Conservation (phyloP, 2,888 invertebrate genomes). For the Antitype chi region DNA sequence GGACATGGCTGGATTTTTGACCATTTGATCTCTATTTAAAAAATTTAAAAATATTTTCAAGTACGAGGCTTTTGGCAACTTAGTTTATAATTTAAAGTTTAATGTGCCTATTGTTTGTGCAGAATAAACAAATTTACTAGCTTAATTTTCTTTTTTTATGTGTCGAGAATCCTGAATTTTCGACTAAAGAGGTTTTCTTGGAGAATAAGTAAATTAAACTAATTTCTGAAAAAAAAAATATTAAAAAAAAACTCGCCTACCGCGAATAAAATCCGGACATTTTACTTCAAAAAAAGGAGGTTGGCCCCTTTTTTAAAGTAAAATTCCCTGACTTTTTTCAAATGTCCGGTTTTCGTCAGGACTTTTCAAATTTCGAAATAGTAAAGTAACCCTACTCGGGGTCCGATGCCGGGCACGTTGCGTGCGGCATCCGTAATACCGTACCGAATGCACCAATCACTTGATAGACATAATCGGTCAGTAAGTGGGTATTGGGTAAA, state of each 20-base stretch:
- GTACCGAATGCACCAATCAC: conserved; percentile 52
- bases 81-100: neutral
- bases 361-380: neutral
- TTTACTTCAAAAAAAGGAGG: too few species aligned
- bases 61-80: neutral
- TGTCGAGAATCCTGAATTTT: neutral
- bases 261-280: too few species aligned
- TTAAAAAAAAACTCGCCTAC: neutral
- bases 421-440: conserved; percentile 61
- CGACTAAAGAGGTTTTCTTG: too few species aligned
- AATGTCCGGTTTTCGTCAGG: neutral
- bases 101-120: neutral
- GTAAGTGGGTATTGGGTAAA: conserved; percentile 37
- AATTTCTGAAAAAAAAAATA: neutral
- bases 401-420: conserved; percentile 58
- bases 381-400: conserved; percentile 17
- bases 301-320: too few species aligned
- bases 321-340: neutral
- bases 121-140: neutral
- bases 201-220: too few species aligned
- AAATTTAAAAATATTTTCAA: too few species aligned
- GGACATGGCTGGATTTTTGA: neutral
- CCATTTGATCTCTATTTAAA: too few species aligned
- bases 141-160: neutral
- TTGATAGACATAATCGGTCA: conserved; percentile 60